Base-by-base conservation (phyloP, 2,888 invertebrate species). In the Holacanthella duospinosa region DNA sequence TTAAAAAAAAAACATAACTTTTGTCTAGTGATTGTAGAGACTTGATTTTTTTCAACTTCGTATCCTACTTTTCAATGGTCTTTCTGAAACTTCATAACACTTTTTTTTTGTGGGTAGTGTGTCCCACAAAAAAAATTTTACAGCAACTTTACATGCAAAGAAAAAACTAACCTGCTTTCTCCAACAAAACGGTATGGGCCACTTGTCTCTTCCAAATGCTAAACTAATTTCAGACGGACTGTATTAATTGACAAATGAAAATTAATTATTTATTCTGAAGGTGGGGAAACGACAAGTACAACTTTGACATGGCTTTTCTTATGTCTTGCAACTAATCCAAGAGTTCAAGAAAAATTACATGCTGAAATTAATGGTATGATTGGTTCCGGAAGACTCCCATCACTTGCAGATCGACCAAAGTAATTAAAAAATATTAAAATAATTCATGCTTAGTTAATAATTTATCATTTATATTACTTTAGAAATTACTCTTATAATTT, bases 251-350 rank as follows among this genome's bases (percentile, higher is more conserved):
- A 16, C 6, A 36, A 36, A n/a, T n/a, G n/a, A 36, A 6, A 36
- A 36, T 6, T 16, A 36, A 36, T 36, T 36, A 12, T 36, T 36
- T 36, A 12, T 36, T 12, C 16, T 36, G 6, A 6, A 36, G 36
- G 36, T 6, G 60, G 55, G 19, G 63, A 63, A 55, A 60, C 63
- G 16, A 60, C 63, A 4, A 55, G 55, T 43, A 63, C 63, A 19
- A 63, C 63, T 27, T 48, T 63, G 28, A 60, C 55, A 2, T 63
- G 63, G 63, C 25, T 36, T 24, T 59, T 48, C 43, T 29, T 60
- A 3, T 36, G 53, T 21, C 21, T 63, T 2, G 60, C 63, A 2
- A 36, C 55, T 9, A 26, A 36, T 28, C 63, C 60, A 27, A 43
- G 55, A 21, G 28, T 54, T n/a, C 63, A 63, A 29, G 55, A 55